Evolutionary conservation across 2,888 invertebrate genomes (phyloP).

Genomic region (Cephus pygmeus): DNA sequence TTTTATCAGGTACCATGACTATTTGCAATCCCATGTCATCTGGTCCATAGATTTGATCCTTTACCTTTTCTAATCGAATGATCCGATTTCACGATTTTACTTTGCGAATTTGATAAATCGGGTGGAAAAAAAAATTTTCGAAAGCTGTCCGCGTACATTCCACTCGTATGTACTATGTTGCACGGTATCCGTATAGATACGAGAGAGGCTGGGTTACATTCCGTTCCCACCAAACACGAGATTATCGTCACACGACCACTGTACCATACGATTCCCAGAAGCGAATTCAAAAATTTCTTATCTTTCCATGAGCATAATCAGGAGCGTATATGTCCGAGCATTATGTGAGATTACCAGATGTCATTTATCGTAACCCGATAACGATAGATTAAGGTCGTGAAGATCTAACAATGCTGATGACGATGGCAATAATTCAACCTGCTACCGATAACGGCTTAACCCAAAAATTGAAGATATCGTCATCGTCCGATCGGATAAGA

Average conservation of each 20-base stretch:
- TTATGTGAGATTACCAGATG: not conserved
- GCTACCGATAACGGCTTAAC: not conserved
- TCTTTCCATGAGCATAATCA: not conserved
- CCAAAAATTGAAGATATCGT: not conserved
- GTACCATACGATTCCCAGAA: not conserved
- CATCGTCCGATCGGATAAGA: not conserved
- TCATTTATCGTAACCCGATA: not conserved
- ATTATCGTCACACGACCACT: not conserved
- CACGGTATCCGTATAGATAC: not conserved
- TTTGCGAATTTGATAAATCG: not conserved
- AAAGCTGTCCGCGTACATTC: not conserved
- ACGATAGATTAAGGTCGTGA: not conserved
- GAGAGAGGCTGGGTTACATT: not conserved
- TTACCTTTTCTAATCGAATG: not conserved
- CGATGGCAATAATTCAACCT: not conserved
- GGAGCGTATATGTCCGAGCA: not conserved
- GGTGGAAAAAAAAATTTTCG: not conserved
- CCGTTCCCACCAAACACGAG: not conserved
- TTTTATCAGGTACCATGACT: not conserved
- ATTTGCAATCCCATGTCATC: not conserved
- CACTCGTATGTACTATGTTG: not conserved
- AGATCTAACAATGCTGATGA: not conserved
- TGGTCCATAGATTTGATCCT: not conserved
- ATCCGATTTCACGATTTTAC: not conserved
- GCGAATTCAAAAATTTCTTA: not conserved